Percentiles rank a stretch among this genome's conserved stretches.
Evolutionary conservation across 1,140 invertebrate species (phyloP).

Genomic region (Akabosia matsudoensis): DNA sequence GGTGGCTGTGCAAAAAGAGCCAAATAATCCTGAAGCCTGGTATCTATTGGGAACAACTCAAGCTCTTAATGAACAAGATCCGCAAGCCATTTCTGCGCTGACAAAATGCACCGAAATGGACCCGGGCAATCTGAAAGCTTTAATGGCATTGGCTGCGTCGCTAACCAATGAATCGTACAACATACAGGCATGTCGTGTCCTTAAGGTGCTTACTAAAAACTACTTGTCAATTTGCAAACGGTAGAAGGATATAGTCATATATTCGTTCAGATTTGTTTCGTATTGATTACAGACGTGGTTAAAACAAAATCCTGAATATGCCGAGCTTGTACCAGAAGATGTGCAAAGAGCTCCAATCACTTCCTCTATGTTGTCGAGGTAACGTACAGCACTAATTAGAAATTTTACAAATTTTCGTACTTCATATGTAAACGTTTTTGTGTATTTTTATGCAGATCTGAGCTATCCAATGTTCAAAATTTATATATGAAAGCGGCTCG

Average conservation of each 20-base stretch:
- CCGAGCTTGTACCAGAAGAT: constrained; percentile 60
- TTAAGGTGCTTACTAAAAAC: constrained; percentile 51
- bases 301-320: constrained; percentile 78
- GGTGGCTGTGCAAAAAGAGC: constrained; percentile 82
- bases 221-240: no score
- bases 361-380: constrained; percentile 40
- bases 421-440: no score
- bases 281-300: constrained; percentile 65
- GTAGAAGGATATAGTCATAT: no score
- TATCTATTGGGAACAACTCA: constrained; percentile 79
- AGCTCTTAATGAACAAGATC: constrained; percentile 89
- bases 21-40: constrained; percentile 77
- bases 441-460: constrained; percentile 54
- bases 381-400: not conserved
- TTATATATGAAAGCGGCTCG: constrained; percentile 82
- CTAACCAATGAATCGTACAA: constrained; percentile 86
- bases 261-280: not conserved
- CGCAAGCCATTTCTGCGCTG: constrained; percentile 80
- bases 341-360: not conserved
- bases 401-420: not conserved
- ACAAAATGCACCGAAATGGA: constrained; percentile 80
- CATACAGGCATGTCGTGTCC: constrained; percentile 57
- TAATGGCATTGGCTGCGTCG: constrained; percentile 86
- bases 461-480: constrained; percentile 69
- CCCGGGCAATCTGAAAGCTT: constrained; percentile 73